Evolutionary conservation across 2,888 invertebrate genomes (phyloP).

Genomic region (Andrena trimmerana): DNA sequence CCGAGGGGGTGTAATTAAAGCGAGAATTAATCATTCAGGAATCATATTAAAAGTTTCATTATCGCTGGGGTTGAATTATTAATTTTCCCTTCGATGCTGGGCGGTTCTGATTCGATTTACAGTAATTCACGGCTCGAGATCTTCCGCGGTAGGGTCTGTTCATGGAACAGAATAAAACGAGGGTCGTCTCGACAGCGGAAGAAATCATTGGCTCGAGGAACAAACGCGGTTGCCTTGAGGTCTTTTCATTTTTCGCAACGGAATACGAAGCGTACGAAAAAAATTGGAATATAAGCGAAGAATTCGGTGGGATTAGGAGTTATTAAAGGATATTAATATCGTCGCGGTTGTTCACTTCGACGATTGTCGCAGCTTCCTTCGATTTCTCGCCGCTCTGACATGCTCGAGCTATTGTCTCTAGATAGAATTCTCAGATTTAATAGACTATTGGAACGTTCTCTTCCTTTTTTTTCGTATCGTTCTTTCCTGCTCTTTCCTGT

Average conservation of each 20-base stretch:
- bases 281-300: not conserved
- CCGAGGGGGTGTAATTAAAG: constrained; percentile 2
- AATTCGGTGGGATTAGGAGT: not conserved
- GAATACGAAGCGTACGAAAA: not conserved
- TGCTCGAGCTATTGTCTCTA: constrained; percentile 74
- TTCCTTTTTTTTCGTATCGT: constrained; percentile 38
- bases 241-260: not conserved
- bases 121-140: constrained; percentile 15
- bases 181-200: constrained; percentile 2
- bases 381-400: constrained; percentile 15
- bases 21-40: constrained; percentile 1
- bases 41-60: constrained; percentile 5
- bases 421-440: constrained; percentile 71
- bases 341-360: not conserved
- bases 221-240: not conserved
- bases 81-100: not conserved
- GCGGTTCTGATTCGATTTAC: constrained; percentile 4
- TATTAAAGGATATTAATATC: constrained; percentile 12
- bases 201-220: not conserved
- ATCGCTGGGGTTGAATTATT: constrained; percentile 8
- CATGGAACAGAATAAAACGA: constrained; percentile 22
- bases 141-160: constrained; percentile 11
- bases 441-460: constrained; percentile 64
- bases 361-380: constrained; percentile 2
- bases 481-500: constrained; percentile 11